A percentile compares a stretch with the other conserved stretches of the same genome.
These are phyloP conservation scores for Diarsia brunnea DNA, from an alignment of 2,888 invertebrate genomes.

Conservation along the genomic window DNA sequence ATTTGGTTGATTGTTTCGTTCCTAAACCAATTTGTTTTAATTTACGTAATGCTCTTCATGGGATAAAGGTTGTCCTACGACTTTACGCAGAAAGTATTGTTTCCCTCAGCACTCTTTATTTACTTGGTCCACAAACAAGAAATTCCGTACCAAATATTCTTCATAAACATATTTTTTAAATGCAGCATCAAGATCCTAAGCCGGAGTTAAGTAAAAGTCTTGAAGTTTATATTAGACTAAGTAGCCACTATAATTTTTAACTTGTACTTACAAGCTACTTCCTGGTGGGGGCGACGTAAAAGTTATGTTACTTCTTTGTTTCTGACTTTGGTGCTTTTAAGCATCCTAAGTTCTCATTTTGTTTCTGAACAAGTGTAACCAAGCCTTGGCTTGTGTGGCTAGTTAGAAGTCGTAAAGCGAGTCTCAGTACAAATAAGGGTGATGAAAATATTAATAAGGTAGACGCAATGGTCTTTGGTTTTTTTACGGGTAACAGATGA, in stretches of 20 bases:
- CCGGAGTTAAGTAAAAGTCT: constrained; percentile 43
- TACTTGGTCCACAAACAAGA: neutral
- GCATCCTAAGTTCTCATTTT: constrained; percentile 63
- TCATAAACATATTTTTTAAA: constrained; percentile 11
- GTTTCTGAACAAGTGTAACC: constrained; percentile 46
- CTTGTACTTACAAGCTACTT: constrained; percentile 56
- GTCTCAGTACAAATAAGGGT: constrained; percentile 22
- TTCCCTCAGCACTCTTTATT: neutral
- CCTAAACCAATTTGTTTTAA: neutral
- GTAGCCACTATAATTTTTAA: constrained; percentile 63
- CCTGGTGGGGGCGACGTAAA: constrained; percentile 49
- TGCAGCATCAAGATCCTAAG: constrained; percentile 32
- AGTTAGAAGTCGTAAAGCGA: constrained; percentile 44
- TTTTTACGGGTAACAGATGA: neutral
- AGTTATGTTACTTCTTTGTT: constrained; percentile 67
- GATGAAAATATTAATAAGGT: constrained; percentile 46
- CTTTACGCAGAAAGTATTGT: neutral
- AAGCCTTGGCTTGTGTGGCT: constrained; percentile 20
- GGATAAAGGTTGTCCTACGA: neutral
- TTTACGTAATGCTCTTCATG: neutral
- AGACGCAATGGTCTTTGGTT: constrained; percentile 15
- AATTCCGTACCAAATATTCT: constrained; percentile 1
- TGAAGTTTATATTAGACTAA: constrained; percentile 60
- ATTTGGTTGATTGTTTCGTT: no score
- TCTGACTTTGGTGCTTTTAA: constrained; percentile 62